Base-by-base conservation (phyloP, 2,797 vertebrate genomes). In the Denticeps clupeoides region DNA sequence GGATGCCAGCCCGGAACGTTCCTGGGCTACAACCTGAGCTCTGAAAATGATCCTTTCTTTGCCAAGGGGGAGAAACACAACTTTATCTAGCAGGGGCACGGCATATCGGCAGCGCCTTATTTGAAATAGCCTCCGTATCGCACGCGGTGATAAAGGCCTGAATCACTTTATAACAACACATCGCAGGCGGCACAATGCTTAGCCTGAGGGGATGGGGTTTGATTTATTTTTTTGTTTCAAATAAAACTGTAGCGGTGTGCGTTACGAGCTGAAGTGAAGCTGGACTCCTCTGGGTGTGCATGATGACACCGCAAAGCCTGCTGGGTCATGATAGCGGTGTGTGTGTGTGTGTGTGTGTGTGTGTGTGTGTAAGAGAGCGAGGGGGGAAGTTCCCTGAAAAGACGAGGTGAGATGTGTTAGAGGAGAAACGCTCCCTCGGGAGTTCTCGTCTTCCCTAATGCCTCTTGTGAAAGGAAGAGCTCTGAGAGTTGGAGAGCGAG, bases 141-240 rank as follows among this genome's bases (percentile, higher is more conserved):
- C 72, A 75, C 78, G 74, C 62, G 67, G 74, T 73, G 72, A 76
- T 78, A 73, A 79, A 73, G 68, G 72, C 69, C 69, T 78, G 74
- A 80, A 79, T 81, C 70, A 76, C 73, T 74, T n/a, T 77, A 77
- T 77, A 79, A 71, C 68, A 74, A 72, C 76, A 75, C 70, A 27
- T 63, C 66, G 59, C 64, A 64, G 67, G 68, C 61, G 69, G n/a
- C n/a, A n/a, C n/a, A 67, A 51, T 55, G 68, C 27, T 23, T 69
- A 62, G 67, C 77, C 68, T 53, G 5, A 49, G 67, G 77, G 67
- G 55, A 72, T 7, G 35, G 56, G 59, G 70, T 69, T 81, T 69
- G 68, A 71, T 75, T 77, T 43, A 57, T 43, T 32, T 22, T 15
- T 16, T 37, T 26, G 46, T 12, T 48, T 52, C 24, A 15, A 15